These are phyloP conservation scores for Eucidaris tribuloides DNA, from an alignment of 35 echinoderm and acorn worm genomes.

Conservation along the genomic window DNA sequence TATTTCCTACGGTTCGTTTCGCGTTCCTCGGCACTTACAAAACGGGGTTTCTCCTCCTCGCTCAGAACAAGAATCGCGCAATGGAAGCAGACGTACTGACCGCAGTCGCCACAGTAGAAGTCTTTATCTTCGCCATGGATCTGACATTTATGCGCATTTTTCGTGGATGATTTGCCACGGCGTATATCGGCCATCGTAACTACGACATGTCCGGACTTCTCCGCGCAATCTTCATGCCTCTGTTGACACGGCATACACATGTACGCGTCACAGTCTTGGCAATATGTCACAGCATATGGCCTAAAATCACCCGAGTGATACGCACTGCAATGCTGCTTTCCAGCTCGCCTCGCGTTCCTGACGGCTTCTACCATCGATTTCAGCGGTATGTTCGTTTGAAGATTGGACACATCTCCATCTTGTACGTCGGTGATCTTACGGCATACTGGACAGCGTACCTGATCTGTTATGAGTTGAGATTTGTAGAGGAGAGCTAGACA, in stretches of 20 bases:
- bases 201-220: not conserved
- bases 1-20: not conserved
- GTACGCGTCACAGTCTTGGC: not conserved
- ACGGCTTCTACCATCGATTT: not conserved
- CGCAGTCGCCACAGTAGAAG: not conserved
- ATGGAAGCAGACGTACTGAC: not conserved
- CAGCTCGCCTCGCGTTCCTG: not conserved
- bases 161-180: not conserved
- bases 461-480: not conserved
- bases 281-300: not conserved
- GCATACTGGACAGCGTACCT: not conserved
- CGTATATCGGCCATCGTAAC: not conserved
- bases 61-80: not conserved
- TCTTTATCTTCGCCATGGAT: not conserved
- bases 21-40: not conserved
- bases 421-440: not conserved
- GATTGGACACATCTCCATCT: not conserved
- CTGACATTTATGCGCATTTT: not conserved
- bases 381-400: not conserved
- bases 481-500: not conserved
- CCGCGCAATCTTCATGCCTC: not conserved
- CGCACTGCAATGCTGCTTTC: too few species aligned
- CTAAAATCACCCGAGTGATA: not conserved
- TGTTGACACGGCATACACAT: not conserved
- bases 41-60: not conserved